These are phyloP conservation scores for Pavo muticus DNA, from an alignment of 2,113 vertebrate genomes.

Conservation along the genomic window DNA sequence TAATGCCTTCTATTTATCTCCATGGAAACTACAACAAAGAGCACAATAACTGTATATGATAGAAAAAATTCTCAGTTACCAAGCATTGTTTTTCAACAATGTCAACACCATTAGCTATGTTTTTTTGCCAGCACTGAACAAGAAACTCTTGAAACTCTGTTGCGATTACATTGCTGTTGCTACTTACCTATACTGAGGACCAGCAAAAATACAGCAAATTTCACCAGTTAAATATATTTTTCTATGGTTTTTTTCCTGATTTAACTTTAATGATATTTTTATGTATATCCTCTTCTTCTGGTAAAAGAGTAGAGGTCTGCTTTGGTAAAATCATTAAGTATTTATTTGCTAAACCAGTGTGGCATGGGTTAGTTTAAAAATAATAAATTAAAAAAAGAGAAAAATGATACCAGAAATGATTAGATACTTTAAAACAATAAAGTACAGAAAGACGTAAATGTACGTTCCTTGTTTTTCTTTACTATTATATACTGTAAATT, in stretches of 20 bases:
- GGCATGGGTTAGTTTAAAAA: not conserved
- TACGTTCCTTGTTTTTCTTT: not conserved
- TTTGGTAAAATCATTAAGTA: not conserved
- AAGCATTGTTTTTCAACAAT: too few relatives aligned
- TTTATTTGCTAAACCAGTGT: not conserved
- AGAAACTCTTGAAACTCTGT: not conserved
- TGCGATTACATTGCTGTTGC: not conserved
- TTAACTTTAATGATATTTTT: not conserved
- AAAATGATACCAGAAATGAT: too few relatives aligned
- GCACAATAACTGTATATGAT: not conserved
- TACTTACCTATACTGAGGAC: not conserved
- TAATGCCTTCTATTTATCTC: not conserved
- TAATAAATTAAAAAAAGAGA: not conserved
- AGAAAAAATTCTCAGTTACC: not conserved
- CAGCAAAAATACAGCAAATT: not conserved
- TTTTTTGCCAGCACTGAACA: too few relatives aligned
- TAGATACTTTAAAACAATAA: not conserved
- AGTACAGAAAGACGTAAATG: not conserved
- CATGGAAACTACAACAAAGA: not conserved
- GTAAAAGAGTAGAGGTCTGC: not conserved
- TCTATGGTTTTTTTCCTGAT: not conserved
- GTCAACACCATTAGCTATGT: too few relatives aligned
- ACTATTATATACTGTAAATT: not conserved
- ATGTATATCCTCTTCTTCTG: not conserved
- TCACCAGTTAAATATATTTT: not conserved